Base-by-base conservation (phyloP, 2,797 vertebrate genomes). In the Lemur catta region DNA sequence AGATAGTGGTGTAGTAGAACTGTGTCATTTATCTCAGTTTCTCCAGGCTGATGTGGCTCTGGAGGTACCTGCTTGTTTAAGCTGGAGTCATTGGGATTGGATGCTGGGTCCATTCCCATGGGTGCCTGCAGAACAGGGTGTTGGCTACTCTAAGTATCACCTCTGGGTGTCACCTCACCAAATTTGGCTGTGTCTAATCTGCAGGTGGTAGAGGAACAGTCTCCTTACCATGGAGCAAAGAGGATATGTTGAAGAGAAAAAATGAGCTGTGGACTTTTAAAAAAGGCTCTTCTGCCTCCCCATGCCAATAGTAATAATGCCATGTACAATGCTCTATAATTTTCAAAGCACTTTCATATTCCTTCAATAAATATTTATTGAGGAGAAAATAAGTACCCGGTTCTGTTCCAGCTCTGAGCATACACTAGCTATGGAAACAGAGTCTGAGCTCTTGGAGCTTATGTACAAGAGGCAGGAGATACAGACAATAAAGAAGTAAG, bases 371-470 rank as follows among this genome's bases (percentile, higher is more conserved):
- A 30, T 96, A 91, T 65, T 79, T 84, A 61, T 13, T 48, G 59
- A 91, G 63, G 43, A 76, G 50, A 74, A 75, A 84, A 43, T 84
- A 75, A 92, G 55, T 65, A 26, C 26, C 8, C 65, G 26, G 30
- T 57, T 89, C 79, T 84, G 26, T 93, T 94, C 69, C 33, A 84
- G 46, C 84, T 96, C 57, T 96, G 67, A 91, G 50, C 28, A 12
- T 28, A 9, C 12, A 38, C n/a, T 18, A 41, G 13, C n/a, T 41
- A 50, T 11, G 0, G 15, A 80, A 87, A 59, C 13, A 74, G 90
- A 24, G 15, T 74, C 33, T 65, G 41, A 38, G 41, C n/a, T 78
- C 59, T 57, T 78, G 30, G 43, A 92, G n/a, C 20, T 72, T 88
- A 18, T 20, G 8, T 41, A n/a, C 15, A 17, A 80, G 59, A 52